Conservation (phyloP, 1,140 invertebrate species). For the Protaetia brevitarsis region DNA sequence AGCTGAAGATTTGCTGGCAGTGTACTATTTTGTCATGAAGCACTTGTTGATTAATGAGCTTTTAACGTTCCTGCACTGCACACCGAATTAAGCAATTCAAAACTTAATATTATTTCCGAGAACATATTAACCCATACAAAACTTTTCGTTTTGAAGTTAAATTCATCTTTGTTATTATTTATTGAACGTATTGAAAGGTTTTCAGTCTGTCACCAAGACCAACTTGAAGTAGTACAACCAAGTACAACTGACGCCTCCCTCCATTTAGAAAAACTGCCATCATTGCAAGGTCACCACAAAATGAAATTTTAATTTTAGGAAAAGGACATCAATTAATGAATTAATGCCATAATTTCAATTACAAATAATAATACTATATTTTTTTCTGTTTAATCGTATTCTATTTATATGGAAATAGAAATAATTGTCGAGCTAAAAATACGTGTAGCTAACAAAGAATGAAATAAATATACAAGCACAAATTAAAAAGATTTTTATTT, state of each 20-base stretch:
- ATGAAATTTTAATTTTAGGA: conserved; percentile 5
- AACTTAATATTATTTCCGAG: not conserved
- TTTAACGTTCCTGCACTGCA: conserved; percentile 4
- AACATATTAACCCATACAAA: not conserved
- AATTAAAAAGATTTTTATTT: too few relatives aligned
- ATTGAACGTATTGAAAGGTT: conserved; percentile 7
- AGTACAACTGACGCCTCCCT: conserved; percentile 19
- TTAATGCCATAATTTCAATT: too few relatives aligned
- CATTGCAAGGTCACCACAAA: conserved; percentile 16
- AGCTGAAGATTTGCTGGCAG: not conserved
- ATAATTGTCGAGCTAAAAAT: too few relatives aligned
- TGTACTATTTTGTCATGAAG: conserved; percentile 16
- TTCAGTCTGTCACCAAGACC: conserved; percentile 16
- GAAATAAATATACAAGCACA: too few relatives aligned
- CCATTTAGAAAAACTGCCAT: conserved; percentile 21
- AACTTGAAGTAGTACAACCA: conserved; percentile 11
- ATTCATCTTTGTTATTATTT: conserved; percentile 19
- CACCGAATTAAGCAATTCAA: not conserved
- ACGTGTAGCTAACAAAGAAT: too few relatives aligned
- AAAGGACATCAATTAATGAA: too few relatives aligned
- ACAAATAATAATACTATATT: too few relatives aligned
- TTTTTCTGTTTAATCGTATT: too few relatives aligned
- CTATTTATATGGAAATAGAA: too few relatives aligned
- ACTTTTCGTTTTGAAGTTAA: not conserved
- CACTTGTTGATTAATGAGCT: conserved; percentile 27